phyloP scores from a whole-genome alignment of 2,113 vertebrate genomes.

The Cygnus atratus region DNA sequence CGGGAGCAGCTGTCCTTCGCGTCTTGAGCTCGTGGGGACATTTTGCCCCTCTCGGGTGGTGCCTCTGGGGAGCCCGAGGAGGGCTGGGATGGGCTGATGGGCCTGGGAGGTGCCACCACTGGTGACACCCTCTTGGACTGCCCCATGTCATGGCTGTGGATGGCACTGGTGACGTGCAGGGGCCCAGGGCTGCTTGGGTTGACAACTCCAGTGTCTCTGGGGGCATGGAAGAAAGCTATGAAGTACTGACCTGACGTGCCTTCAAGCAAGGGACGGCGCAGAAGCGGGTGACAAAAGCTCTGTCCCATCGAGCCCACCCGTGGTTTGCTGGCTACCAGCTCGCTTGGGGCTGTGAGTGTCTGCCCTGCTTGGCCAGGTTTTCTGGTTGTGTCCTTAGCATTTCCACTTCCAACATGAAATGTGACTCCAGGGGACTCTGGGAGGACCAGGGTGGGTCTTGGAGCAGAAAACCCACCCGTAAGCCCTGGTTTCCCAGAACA shows the following conservation, averaged over 20 bases:
- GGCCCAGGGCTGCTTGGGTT: not conserved
- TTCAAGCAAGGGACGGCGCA: not conserved
- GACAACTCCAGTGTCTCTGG: not conserved
- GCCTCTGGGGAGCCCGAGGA: not conserved
- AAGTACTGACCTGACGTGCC: not conserved
- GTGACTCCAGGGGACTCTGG: not conserved
- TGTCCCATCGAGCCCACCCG: not conserved
- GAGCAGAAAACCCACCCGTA: not conserved
- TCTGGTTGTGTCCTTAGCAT: not conserved
- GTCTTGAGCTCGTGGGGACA: not conserved
- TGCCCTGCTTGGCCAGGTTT: not conserved
- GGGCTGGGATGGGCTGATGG: not conserved
- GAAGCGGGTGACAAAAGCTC: not conserved
- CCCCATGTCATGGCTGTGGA: not conserved
- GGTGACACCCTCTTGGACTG: not conserved
- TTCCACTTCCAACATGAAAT: conserved; percentile 29
- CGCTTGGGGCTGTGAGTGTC: fast-evolving
- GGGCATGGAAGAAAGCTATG: not conserved
- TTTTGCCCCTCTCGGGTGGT: not conserved
- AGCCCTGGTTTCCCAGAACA: not conserved
- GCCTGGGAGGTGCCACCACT: not conserved
- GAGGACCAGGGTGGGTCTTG: not conserved
- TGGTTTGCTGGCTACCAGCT: not conserved
- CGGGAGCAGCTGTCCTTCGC: not conserved
- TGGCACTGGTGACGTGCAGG: fast-evolving